phyloP scores from a whole-genome alignment of 2,888 invertebrate genomes.

The Corbicula japonica region DNA sequence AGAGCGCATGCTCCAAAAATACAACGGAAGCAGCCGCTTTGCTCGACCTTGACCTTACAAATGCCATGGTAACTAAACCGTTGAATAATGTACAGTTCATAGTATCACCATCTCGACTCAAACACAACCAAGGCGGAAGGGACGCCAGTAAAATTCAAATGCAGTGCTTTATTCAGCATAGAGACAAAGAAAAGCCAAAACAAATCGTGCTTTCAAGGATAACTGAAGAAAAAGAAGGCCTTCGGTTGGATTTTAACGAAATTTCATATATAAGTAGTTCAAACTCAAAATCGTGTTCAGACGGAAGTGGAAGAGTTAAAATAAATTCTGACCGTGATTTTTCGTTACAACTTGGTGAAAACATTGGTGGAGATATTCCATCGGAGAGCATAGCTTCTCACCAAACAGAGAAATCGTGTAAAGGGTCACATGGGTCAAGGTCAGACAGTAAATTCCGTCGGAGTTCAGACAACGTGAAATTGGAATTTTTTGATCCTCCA shows the following conservation, averaged over 20 bases:
- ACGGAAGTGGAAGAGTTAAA: slow-evolving; percentile 47
- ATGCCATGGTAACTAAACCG: slow-evolving; percentile 78
- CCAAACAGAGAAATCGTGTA: slow-evolving; percentile 76
- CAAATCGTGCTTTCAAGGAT: slow-evolving; percentile 81
- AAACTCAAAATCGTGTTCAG: slow-evolving; percentile 55
- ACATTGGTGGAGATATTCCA: slow-evolving; percentile 69
- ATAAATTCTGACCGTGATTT: slow-evolving; percentile 62
- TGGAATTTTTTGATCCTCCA: slow-evolving; percentile 83
- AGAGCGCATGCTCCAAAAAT: slow-evolving; percentile 76
- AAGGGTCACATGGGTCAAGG: slow-evolving; percentile 72
- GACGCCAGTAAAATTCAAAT: slow-evolving; percentile 78
- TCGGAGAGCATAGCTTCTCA: slow-evolving; percentile 79
- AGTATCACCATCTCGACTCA: slow-evolving; percentile 75
- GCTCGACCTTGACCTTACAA: slow-evolving; percentile 81
- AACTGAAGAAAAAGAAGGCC: slow-evolving; percentile 80
- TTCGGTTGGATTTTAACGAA: slow-evolving; percentile 76
- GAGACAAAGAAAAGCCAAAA: slow-evolving; percentile 79
- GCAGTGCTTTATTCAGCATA: slow-evolving; percentile 80
- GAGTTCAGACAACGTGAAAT: slow-evolving; percentile 78
- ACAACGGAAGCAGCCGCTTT: slow-evolving; percentile 82
- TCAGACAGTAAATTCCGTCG: slow-evolving; percentile 77
- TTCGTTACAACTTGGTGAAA: slow-evolving; percentile 56
- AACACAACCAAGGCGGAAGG: slow-evolving; percentile 69
- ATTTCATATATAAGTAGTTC: slow-evolving; percentile 64
- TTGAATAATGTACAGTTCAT: slow-evolving; percentile 79